phyloP scores from a whole-genome alignment of 2,113 vertebrate genomes.

The Petrocephalus microphthalmus region DNA sequence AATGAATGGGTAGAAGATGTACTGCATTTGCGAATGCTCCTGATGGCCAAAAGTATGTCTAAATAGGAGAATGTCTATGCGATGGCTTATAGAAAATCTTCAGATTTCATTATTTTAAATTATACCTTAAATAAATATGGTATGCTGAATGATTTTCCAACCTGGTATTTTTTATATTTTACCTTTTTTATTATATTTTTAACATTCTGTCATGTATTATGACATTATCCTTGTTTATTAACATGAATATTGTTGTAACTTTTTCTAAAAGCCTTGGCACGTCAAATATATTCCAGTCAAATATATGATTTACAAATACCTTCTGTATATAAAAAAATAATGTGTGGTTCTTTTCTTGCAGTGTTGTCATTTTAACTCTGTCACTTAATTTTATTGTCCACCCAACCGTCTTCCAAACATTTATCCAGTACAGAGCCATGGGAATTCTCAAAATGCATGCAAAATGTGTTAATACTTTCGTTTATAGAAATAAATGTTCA shows the following conservation, averaged over 20 bases:
- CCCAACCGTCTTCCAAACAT: background rate
- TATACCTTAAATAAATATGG: background rate
- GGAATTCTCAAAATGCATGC: background rate
- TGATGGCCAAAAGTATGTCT: conserved; percentile 65
- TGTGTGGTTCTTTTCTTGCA: background rate
- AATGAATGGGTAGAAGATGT: conserved; percentile 81
- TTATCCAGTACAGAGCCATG: background rate
- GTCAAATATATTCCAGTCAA: background rate
- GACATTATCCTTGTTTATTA: background rate
- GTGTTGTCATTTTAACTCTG: background rate
- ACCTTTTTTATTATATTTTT: background rate
- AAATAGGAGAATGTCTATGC: conserved; percentile 48
- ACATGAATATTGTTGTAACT: background rate
- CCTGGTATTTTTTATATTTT: background rate
- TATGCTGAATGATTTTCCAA: background rate
- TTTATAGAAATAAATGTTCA: background rate
- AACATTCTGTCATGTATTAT: background rate
- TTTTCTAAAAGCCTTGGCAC: background rate
- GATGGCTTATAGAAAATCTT: conserved; percentile 2
- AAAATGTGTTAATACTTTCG: background rate
- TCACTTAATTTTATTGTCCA: background rate
- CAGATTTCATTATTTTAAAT: background rate
- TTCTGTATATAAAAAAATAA: background rate
- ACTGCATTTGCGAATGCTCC: conserved; percentile 79
- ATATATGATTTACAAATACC: background rate